Evolutionary conservation across 1,140 invertebrate species (phyloP).

Genomic region (Pomphorhynchus laevis): DNA sequence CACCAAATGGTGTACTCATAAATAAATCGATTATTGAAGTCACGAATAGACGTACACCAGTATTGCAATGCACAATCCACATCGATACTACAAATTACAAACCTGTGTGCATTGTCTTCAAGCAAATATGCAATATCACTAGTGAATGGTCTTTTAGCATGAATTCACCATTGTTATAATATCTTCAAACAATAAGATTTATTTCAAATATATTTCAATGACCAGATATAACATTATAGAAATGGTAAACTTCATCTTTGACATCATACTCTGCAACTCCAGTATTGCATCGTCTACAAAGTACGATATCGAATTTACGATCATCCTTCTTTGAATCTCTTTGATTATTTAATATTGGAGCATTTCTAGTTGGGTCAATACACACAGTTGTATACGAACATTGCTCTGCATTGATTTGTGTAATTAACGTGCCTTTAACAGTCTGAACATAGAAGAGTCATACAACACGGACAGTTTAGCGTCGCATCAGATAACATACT

Average conservation of each 20-base stretch:
- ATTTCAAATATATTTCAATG: no score
- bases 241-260: slow-evolving; percentile 29
- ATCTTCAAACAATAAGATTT: slow-evolving; percentile 8
- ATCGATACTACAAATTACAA: no score
- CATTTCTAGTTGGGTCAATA: slow-evolving; percentile 20
- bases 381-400: slow-evolving; percentile 30
- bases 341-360: slow-evolving; percentile 14
- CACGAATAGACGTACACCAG: no score
- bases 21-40: no score
- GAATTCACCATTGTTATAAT: no score
- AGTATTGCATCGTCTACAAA: slow-evolving; percentile 26
- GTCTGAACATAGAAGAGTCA: slow-evolving; percentile 26
- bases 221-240: slow-evolving; percentile 30
- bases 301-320: slow-evolving; percentile 19
- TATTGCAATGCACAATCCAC: no score
- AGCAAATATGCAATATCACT: no score
- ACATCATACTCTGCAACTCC: slow-evolving; percentile 27
- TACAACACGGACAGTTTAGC: slow-evolving; percentile 29
- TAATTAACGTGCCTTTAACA: slow-evolving; percentile 28
- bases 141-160: no score
- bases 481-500: slow-evolving; percentile 24
- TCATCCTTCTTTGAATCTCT: slow-evolving; percentile 10
- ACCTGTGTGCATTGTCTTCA: no score
- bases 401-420: slow-evolving; percentile 28
- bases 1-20: no score